These are phyloP conservation scores for Camarhynchus parvulus DNA, from an alignment of 2,113 vertebrate species.

Conservation along the genomic window DNA sequence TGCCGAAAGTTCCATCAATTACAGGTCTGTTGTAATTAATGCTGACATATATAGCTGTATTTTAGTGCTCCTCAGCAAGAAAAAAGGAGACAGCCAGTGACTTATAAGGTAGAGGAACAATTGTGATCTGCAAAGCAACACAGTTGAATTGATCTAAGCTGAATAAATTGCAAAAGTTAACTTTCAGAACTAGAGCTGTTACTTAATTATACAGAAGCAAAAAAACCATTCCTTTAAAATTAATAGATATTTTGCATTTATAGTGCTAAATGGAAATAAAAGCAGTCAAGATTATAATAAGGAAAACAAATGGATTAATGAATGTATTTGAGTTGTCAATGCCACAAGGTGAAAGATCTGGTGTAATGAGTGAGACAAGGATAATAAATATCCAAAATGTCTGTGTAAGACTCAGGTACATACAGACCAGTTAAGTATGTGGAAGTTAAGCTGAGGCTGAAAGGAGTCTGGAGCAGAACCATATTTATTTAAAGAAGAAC, in stretches of 20 bases:
- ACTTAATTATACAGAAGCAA: not conserved
- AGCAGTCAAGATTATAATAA: not conserved
- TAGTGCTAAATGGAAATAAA: not conserved
- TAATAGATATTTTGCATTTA: not conserved
- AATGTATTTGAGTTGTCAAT: not conserved
- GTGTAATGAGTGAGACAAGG: not conserved
- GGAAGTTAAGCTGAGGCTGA: not conserved
- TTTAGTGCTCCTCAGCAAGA: conserved; percentile 13
- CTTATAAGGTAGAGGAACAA: conserved; percentile 3
- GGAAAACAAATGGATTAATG: not conserved
- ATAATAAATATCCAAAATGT: not conserved
- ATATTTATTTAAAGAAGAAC: not conserved
- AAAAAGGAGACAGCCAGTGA: conserved; percentile 26
- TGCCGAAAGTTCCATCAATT: conserved; percentile 32
- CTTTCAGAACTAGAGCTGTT: not conserved
- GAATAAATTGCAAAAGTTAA: not conserved
- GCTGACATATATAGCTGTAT: not conserved
- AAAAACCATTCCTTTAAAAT: not conserved
- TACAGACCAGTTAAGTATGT: not conserved
- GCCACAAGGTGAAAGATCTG: not conserved
- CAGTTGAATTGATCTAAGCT: conserved; percentile 7
- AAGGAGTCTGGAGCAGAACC: not conserved
- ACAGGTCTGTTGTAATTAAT: conserved; percentile 32
- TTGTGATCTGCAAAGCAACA: conserved; percentile 29
- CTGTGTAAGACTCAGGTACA: not conserved